Percentiles rank a stretch among this genome's conserved stretches.
These are phyloP conservation scores for Liopterus haemorrhoidalis DNA, from an alignment of 2,888 invertebrate species.

Conservation along the genomic window DNA sequence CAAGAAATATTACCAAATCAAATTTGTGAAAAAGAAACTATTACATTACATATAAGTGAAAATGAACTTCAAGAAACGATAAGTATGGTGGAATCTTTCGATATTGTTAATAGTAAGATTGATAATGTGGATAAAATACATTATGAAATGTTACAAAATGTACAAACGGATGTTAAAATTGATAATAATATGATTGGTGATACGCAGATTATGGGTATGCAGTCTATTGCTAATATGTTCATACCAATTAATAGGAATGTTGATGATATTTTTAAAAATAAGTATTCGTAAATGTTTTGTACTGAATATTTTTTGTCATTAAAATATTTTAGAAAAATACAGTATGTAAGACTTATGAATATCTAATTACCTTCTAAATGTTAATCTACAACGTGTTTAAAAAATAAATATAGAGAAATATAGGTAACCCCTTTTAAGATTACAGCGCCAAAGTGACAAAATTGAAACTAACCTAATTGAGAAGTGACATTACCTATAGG, in stretches of 20 bases:
- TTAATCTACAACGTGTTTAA: too few species aligned
- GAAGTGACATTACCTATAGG: too few species aligned
- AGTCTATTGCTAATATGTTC: conserved; percentile 11
- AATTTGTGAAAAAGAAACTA: neutral
- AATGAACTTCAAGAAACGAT: conserved; percentile 2
- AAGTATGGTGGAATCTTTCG: neutral
- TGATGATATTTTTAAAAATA: conserved; percentile 19
- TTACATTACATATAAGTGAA: neutral
- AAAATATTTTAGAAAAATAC: too few species aligned
- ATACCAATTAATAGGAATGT: conserved; percentile 10
- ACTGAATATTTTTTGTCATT: too few species aligned
- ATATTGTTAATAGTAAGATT: conserved; percentile 1
- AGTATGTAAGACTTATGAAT: too few species aligned
- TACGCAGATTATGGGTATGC: conserved; percentile 10
- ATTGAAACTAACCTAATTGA: too few species aligned
- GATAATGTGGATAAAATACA: conserved; percentile 8
- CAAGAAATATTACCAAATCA: neutral
- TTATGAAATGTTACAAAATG: conserved; percentile 17
- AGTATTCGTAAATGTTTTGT: too few species aligned
- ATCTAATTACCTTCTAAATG: too few species aligned
- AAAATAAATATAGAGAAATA: too few species aligned
- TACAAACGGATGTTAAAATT: conserved; percentile 9
- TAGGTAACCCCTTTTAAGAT: too few species aligned
- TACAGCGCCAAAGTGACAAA: too few species aligned
- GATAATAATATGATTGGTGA: conserved; percentile 15